Evolutionary conservation across 2,113 vertebrate genomes (phyloP).

Genomic region (Pseudorasbora parva): DNA sequence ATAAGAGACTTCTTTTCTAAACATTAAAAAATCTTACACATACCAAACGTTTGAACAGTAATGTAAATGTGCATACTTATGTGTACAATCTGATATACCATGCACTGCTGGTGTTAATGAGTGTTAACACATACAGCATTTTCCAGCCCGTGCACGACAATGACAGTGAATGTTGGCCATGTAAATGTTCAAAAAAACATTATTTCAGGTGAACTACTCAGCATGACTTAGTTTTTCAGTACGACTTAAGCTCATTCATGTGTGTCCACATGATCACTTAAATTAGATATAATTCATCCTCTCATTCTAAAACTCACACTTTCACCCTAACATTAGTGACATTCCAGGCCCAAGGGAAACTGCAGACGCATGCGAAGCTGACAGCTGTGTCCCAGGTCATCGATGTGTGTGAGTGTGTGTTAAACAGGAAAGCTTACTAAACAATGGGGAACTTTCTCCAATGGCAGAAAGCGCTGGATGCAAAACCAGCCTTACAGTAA

Average conservation of each 20-base stretch:
- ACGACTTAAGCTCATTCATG: background rate
- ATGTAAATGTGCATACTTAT: background rate
- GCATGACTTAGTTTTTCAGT: background rate
- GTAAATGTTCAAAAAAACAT: background rate
- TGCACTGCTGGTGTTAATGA: background rate
- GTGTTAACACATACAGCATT: background rate
- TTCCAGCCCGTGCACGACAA: background rate
- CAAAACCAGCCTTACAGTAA: background rate
- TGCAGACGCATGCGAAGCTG: slow-evolving; percentile 65
- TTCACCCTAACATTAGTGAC: slow-evolving; percentile 52
- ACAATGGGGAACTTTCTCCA: slow-evolving; percentile 79
- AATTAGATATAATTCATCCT: background rate
- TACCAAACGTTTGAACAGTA: background rate
- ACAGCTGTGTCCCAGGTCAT: slow-evolving; percentile 36
- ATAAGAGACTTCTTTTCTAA: background rate
- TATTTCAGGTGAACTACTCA: background rate
- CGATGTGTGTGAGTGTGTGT: slow-evolving; percentile 59
- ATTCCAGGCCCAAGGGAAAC: slow-evolving; percentile 68
- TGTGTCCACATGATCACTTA: background rate
- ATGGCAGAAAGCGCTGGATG: slow-evolving; percentile 47
- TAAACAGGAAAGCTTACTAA: slow-evolving; percentile 56
- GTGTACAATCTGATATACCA: background rate
- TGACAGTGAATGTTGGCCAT: background rate
- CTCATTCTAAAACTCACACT: background rate
- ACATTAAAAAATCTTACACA: background rate